phyloP scores from a whole-genome alignment of 1,140 invertebrate species.

The Arctopsyche grandis region DNA sequence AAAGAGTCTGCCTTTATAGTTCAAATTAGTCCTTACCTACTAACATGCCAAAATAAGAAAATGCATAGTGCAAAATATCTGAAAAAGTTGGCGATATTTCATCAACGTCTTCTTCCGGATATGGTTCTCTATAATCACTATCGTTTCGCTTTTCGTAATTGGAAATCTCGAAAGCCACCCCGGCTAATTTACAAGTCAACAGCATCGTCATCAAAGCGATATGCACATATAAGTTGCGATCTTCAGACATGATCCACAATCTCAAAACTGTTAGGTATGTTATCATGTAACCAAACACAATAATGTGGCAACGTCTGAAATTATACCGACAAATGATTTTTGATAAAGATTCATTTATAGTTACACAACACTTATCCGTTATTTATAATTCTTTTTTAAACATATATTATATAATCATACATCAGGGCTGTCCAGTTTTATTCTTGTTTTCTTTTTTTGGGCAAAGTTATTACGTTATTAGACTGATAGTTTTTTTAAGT shows the following conservation, averaged over 20 bases:
- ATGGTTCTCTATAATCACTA: constrained; percentile 2
- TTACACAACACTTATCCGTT: too few relatives aligned
- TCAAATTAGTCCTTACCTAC: constrained; percentile 46
- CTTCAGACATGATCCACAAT: constrained; percentile 7
- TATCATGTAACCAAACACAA: constrained; percentile 32
- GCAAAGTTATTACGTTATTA: too few relatives aligned
- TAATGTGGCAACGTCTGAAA: constrained; percentile 36
- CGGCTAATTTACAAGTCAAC: constrained; percentile 40
- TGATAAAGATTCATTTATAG: too few relatives aligned
- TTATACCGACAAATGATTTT: too few relatives aligned
- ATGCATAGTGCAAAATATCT: constrained; percentile 46
- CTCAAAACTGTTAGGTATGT: constrained; percentile 31
- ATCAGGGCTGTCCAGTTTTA: too few relatives aligned
- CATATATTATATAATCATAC: too few relatives aligned
- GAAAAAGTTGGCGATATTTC: constrained; percentile 10
- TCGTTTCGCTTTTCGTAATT: background rate
- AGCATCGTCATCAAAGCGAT: constrained; percentile 41
- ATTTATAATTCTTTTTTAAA: too few relatives aligned
- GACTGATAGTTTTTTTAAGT: too few relatives aligned
- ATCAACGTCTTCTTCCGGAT: constrained; percentile 25
- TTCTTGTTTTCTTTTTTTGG: too few relatives aligned
- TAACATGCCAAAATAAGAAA: constrained; percentile 45
- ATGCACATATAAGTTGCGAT: background rate
- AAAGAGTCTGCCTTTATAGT: too few relatives aligned
- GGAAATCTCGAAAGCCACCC: constrained; percentile 46